Conservation (phyloP, 2,797 vertebrate species). For the Rallus crepitans region DNA sequence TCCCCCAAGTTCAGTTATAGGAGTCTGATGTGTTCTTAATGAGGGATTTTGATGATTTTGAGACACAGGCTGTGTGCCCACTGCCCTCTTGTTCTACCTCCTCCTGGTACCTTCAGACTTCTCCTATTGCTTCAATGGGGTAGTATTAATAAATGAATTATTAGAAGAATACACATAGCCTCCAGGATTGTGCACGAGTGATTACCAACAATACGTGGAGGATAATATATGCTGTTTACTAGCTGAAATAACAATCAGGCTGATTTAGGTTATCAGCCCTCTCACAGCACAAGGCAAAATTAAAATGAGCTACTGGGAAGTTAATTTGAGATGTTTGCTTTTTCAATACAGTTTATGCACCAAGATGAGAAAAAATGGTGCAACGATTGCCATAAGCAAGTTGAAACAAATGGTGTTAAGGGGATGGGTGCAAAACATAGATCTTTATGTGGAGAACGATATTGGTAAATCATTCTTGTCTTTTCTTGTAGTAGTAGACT, state of each 20-base stretch:
- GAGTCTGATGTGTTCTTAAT: neutral
- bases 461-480: neutral
- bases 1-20: neutral
- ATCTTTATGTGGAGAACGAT: neutral
- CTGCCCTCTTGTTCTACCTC: neutral
- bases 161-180: neutral
- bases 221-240: slow-evolving; percentile 15
- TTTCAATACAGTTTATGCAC: neutral
- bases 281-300: neutral
- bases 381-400: neutral
- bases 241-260: neutral
- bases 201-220: neutral
- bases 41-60: neutral
- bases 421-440: neutral
- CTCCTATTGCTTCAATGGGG: neutral
- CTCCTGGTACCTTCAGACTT: neutral
- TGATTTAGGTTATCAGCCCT: slow-evolving; percentile 34
- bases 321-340: neutral
- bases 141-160: slow-evolving; percentile 44
- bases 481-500: neutral
- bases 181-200: neutral
- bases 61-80: neutral
- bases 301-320: neutral
- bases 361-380: neutral
- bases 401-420: neutral